phyloP scores from a whole-genome alignment of 2,113 vertebrate genomes.

The Turdus rufiventris region DNA sequence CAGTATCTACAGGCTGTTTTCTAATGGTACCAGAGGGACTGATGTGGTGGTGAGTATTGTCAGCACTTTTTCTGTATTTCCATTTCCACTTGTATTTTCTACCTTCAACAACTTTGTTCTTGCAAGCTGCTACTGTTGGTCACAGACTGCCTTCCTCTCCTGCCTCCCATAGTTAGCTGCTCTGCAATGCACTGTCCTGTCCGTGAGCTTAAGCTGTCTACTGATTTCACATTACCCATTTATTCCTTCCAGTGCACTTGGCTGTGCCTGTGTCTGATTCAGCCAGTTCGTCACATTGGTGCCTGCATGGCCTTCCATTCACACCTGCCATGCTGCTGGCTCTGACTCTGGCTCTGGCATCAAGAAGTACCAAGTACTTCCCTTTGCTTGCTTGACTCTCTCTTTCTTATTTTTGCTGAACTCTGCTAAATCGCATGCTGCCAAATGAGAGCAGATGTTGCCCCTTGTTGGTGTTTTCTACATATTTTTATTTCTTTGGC shows the following conservation, averaged over 20 bases:
- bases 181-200: neutral
- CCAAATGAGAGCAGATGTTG: slow-evolving; percentile 3
- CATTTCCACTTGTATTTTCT: neutral
- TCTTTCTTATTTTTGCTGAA: neutral
- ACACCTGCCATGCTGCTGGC: neutral
- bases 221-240: neutral
- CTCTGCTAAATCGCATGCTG: neutral
- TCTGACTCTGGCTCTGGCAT: neutral
- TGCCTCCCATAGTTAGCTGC: neutral
- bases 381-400: neutral
- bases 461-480: neutral
- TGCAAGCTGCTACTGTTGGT: neutral
- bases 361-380: neutral
- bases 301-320: neutral
- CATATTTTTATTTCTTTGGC: neutral
- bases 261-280: neutral
- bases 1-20: slow-evolving; percentile 86
- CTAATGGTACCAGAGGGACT: slow-evolving; percentile 64
- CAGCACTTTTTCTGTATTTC: neutral
- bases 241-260: neutral
- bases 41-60: slow-evolving; percentile 75
- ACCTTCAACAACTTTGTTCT: neutral
- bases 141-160: neutral
- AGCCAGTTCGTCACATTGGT: neutral
- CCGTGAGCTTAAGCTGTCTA: neutral